These are phyloP conservation scores for Drosophila lini DNA, from an alignment of 1,140 invertebrate species.

Conservation along the genomic window DNA sequence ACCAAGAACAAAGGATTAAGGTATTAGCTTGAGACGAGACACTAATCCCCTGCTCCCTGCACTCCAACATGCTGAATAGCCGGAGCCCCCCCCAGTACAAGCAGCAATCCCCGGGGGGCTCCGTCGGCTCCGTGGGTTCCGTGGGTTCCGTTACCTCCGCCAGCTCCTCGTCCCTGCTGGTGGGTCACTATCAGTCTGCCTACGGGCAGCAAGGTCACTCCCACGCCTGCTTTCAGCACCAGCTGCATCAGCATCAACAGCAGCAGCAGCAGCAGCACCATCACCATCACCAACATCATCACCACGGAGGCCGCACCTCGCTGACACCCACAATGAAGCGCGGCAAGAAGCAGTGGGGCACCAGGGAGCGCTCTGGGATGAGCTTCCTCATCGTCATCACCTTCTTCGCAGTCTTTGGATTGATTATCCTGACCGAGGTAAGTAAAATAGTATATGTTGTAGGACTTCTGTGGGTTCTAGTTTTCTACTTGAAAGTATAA, in stretches of 20 bases:
- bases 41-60: slow-evolving; percentile 48
- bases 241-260: slow-evolving; percentile 56
- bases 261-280: slow-evolving; percentile 56
- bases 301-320: slow-evolving; percentile 62
- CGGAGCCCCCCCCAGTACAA: slow-evolving; percentile 79
- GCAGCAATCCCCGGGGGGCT: slow-evolving; percentile 69
- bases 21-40: slow-evolving; percentile 19
- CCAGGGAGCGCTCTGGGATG: slow-evolving; percentile 91
- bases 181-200: slow-evolving; percentile 64
- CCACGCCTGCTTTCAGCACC: slow-evolving; percentile 68
- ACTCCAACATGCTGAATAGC: slow-evolving; percentile 64
- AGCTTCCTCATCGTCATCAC: slow-evolving; percentile 95
- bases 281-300: slow-evolving; percentile 40
- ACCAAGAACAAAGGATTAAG: background rate
- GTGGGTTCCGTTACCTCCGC: slow-evolving; percentile 29
- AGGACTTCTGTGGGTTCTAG: background rate
- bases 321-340: slow-evolving; percentile 75
- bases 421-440: slow-evolving; percentile 93
- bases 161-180: slow-evolving; percentile 32
- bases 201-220: slow-evolving; percentile 56
- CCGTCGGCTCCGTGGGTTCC: slow-evolving; percentile 60
- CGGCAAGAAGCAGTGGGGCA: slow-evolving; percentile 84
- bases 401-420: slow-evolving; percentile 94
- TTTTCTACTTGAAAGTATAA: background rate
- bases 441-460: slow-evolving; percentile 14